phyloP scores from a whole-genome alignment of 2,888 invertebrate genomes.

The Drosophila antonietae region DNA sequence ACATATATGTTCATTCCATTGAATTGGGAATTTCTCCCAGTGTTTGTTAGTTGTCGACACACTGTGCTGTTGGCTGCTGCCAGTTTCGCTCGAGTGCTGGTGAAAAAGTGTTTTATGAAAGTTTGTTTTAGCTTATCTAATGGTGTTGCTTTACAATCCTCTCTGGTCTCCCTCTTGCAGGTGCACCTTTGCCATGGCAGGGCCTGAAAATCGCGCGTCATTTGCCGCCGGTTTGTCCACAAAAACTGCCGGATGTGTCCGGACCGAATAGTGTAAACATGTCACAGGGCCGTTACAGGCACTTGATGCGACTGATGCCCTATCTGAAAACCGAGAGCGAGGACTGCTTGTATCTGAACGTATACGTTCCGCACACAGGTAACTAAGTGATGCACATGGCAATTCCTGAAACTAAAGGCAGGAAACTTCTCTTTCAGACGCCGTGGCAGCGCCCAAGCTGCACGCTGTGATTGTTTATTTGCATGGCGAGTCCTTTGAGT shows the following conservation, averaged over 20 bases:
- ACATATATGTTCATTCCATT: background rate
- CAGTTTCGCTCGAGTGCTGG: conserved; percentile 1
- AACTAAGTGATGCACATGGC: conserved; percentile 81
- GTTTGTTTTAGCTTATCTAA: conserved; percentile 40
- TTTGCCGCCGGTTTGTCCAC: conserved; percentile 94
- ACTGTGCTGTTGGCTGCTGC: conserved; percentile 10
- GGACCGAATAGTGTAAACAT: conserved; percentile 86
- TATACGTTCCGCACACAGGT: conserved; percentile 95
- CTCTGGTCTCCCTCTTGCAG: conserved; percentile 77
- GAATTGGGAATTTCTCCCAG: background rate
- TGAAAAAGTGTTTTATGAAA: conserved; percentile 29
- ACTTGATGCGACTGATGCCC: conserved; percentile 90
- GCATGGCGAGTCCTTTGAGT: conserved; percentile 98
- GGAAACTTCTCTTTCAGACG: conserved; percentile 41
- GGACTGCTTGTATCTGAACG: conserved; percentile 96
- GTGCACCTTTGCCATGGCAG: conserved; percentile 92
- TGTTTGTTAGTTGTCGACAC: background rate
- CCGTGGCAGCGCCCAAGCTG: conserved; percentile 85
- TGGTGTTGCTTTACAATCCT: conserved; percentile 19
- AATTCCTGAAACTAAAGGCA: background rate
- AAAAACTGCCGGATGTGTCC: conserved; percentile 89
- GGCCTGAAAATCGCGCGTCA: conserved; percentile 89
- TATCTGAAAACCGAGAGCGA: conserved; percentile 90
- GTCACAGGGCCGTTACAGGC: conserved; percentile 88
- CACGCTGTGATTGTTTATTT: conserved; percentile 96